Evolutionary conservation across 2,113 vertebrate genomes (phyloP), one percentile per base, ranked within the genome.

Genomic region (Bubalus kerabau): DNA sequence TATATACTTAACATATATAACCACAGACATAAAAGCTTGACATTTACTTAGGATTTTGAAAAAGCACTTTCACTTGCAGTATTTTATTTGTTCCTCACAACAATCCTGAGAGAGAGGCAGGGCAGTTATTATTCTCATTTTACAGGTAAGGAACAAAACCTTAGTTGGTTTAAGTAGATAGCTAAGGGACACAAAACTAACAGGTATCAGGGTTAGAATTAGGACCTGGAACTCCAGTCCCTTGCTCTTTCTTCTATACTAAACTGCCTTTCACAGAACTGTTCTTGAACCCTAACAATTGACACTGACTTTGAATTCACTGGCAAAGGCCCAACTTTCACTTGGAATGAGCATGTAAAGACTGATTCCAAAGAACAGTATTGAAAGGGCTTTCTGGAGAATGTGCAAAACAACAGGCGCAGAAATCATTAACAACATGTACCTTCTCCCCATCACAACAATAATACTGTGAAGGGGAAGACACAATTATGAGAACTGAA

Each of bases 341-440:
- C 48, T 88, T 83, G 54, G 48, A 74, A 32, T 62, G 36, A 14
- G 57, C 7, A 26, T 6, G 7, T 15, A 60, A 97, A 89, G n/a
- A 32, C 89, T 57, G 52, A 83, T 82, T 97, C 78, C 71, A 97
- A 67, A 90, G 60, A 97, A 84, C 2, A 1, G 15, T 85, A 80
- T 87, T 85, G 84, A 91, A 92, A 97, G 19, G 87, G 40, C 36
- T 97, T 95, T 97, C 80, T 93, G 80, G 83, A 84, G 36, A 74
- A 80, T 54, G 43, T n/a, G 21, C 57, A 78, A 97, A 91, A 95
- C 28, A 87, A 60, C 74, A 85, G 91, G 87, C 43, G 0, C 30
- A 92, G 85, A 96, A 95, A 86, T 84, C 64, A 85, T 93, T 95
- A 96, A 88, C 84, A 78, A 88, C 17, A 3, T 23, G 30, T 48